Percentiles rank a stretch among this genome's conserved stretches.
These are phyloP conservation scores for Danionella dracula DNA, from an alignment of 2,797 vertebrate species.

Conservation along the genomic window DNA sequence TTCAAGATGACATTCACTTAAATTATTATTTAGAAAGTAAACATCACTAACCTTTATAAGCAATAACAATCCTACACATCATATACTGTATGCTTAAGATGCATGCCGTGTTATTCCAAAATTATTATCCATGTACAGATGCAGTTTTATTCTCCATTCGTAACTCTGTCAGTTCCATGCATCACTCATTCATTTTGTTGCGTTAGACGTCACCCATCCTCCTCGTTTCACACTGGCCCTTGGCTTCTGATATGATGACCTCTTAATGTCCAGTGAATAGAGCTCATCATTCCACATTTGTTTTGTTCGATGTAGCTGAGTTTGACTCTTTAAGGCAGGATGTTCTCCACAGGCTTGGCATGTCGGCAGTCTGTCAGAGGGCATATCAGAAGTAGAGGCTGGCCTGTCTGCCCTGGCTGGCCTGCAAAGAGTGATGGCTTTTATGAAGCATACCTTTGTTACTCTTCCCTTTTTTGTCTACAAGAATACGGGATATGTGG, in stretches of 20 bases:
- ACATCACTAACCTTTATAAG: not conserved
- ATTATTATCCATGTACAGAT: too few species aligned
- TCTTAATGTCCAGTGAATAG: slow-evolving; percentile 18
- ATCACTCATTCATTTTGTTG: not conserved
- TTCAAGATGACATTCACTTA: not conserved
- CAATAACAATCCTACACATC: too few species aligned
- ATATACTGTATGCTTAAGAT: too few species aligned
- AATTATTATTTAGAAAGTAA: not conserved
- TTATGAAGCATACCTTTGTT: slow-evolving; percentile 54
- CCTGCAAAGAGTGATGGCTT: slow-evolving; percentile 68
- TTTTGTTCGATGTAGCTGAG: slow-evolving; percentile 49
- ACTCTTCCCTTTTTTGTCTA: slow-evolving; percentile 40
- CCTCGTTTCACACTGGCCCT: not conserved
- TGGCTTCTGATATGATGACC: slow-evolving; percentile 5
- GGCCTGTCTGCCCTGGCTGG: slow-evolving; percentile 60
- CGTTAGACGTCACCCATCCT: not conserved
- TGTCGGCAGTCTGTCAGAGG: slow-evolving; percentile 70
- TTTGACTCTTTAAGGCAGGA: slow-evolving; percentile 56
- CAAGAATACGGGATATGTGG: slow-evolving; percentile 52
- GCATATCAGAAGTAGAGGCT: slow-evolving; percentile 68
- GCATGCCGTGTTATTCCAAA: too few species aligned
- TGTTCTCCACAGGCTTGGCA: slow-evolving; percentile 49
- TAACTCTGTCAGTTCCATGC: too few species aligned
- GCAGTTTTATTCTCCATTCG: too few species aligned
- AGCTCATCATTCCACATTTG: slow-evolving; percentile 26